A percentile compares a stretch with the other conserved stretches of the same genome.
Conservation (phyloP, 2,888 invertebrate genomes). For the Athripsodes cinereus region DNA sequence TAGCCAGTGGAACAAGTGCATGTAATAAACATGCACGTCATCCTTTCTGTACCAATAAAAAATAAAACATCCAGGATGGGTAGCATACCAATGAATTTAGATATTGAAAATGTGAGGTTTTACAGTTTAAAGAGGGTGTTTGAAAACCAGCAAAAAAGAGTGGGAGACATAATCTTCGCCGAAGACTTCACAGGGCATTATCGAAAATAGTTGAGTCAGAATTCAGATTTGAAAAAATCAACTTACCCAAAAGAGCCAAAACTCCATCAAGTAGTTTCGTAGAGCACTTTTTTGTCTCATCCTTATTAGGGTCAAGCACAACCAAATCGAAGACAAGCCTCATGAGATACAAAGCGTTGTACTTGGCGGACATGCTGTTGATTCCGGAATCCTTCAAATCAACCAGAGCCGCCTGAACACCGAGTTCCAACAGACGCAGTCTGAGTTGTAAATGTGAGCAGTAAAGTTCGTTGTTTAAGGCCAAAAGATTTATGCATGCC, state of each 20-base stretch:
- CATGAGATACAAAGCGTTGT: conserved; percentile 51
- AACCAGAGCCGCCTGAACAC: conserved; percentile 50
- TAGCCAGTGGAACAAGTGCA: too few species aligned
- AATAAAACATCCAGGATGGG: too few species aligned
- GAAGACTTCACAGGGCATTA: too few species aligned
- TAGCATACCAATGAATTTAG: too few species aligned
- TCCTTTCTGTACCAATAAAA: too few species aligned
- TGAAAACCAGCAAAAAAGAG: too few species aligned
- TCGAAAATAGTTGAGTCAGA: too few species aligned
- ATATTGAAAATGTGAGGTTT: too few species aligned
- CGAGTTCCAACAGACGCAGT: conserved; percentile 52
- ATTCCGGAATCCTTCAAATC: conserved; percentile 51
- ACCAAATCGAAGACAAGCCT: conserved; percentile 53
- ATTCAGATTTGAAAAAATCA: too few species aligned
- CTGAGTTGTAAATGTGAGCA: conserved; percentile 48
- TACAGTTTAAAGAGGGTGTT: too few species aligned
- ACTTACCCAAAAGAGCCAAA: conserved; percentile 38
- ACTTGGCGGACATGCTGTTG: conserved; percentile 32
- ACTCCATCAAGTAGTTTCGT: conserved; percentile 51
- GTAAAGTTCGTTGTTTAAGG: conserved; percentile 50
- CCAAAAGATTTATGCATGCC: conserved; percentile 52
- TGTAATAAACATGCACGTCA: too few species aligned
- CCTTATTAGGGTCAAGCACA: conserved; percentile 47
- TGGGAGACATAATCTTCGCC: too few species aligned
- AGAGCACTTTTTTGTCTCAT: conserved; percentile 46